Base-by-base conservation (phyloP, 2,888 invertebrate genomes). In the Syritta pipiens region DNA sequence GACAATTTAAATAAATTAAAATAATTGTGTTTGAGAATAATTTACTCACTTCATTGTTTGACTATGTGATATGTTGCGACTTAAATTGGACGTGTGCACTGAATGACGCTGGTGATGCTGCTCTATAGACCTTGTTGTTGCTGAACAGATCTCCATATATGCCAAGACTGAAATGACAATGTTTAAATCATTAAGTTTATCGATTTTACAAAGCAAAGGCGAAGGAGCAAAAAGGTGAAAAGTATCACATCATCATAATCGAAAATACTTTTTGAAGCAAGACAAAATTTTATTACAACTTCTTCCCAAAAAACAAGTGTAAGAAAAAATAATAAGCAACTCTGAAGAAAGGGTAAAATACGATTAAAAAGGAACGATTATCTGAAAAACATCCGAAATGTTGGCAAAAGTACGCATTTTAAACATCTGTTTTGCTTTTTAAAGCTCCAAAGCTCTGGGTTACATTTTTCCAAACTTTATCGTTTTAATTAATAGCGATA, bases 141-240 rank as follows among this genome's bases (percentile, higher is more conserved):
- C 95, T 83, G 95, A 94, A 90, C 96, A 96, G 93, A 97, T 96
- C 90, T 97, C 96, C 97, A 97, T 97, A 89, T 97, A 97, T 82
- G 96, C 96, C 94, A 96, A 95, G 86, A 97, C 97, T 96, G 91
- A 83, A 91, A 90, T 81, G 42, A 75, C 71, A 42, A 42, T 51
- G 5, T 20, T 40, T 17, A 6, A 24, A 14, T 46, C n/a, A 3
- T 10, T 32, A n/a, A n/a, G n/a, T 37, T 37, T 37, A 7, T 26
- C 1, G 7, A 22, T 4, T 53, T 46, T 44, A 12, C 28, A 53
- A 44, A 19, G 26, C 20, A 35, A n/a, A n/a, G n/a, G n/a, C 26
- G 4, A 48, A 17, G 24, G 6, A 14, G 12, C 6, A 40, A 17
- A 12, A 57, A 37, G 46, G 6, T 10, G 14, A 28, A 30, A 9